Percentiles rank a stretch among this genome's conserved stretches.
Evolutionary conservation across 2,113 vertebrate species (phyloP).

Genomic region (Callospermophilus lateralis): DNA sequence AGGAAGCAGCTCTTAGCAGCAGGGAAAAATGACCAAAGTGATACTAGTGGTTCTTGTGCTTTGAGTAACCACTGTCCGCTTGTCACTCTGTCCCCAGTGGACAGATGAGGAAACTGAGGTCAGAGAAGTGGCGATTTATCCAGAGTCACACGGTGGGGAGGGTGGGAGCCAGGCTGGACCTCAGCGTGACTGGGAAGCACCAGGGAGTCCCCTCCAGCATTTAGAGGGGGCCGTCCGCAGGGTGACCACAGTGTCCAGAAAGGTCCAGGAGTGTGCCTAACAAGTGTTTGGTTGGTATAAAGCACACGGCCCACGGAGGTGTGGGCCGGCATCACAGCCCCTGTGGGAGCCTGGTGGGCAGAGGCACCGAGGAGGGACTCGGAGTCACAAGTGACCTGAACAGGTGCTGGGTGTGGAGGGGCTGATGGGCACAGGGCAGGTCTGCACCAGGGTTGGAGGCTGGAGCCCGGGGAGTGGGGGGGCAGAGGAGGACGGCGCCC

Average conservation of each 20-base stretch:
- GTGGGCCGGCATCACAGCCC: background rate
- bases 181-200: background rate
- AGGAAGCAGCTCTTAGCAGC: background rate
- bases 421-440: background rate
- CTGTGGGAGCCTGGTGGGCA: no score
- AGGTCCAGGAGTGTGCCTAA: background rate
- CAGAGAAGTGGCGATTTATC: background rate
- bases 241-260: background rate
- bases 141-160: background rate
- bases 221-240: background rate
- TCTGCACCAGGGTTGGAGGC: background rate
- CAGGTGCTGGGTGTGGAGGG: background rate
- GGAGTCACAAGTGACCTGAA: background rate
- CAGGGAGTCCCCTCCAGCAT: accelerated
- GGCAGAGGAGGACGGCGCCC: accelerated
- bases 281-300: background rate
- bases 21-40: background rate
- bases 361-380: background rate
- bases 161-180: background rate
- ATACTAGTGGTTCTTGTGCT: background rate
- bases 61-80: background rate
- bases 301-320: background rate
- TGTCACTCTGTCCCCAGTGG: background rate
- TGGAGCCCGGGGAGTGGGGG: background rate
- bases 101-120: background rate